Evolutionary conservation across 2,888 invertebrate genomes (phyloP), one percentile per base, ranked within the genome.

Genomic region (Callyntrura guangdongensis): DNA sequence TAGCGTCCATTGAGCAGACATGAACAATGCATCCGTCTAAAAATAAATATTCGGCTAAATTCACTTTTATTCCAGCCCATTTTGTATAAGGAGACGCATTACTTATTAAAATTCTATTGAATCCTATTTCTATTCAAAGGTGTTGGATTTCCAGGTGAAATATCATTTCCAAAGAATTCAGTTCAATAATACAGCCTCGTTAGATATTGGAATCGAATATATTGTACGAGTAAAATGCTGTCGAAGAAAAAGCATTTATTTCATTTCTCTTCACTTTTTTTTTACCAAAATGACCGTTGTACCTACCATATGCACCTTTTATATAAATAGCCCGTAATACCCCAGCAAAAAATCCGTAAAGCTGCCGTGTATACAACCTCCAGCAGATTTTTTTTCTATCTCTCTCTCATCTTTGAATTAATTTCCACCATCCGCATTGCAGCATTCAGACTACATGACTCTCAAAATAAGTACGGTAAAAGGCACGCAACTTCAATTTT

Each of bases 381-480:
- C n/a, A n/a, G n/a, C n/a, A n/a, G n/a, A n/a, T n/a, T n/a, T n/a
- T n/a, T n/a, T n/a, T n/a, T n/a, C n/a, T n/a, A n/a, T n/a, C n/a
- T n/a, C n/a, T n/a, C n/a, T 14, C 20, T 47, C 14, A 47, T 36
- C 20, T 22, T 25, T 3, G 12, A 56, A 59, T 36, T 61, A 81
- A 81, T 81, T 77, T 61, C 45, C 53, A 17, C 84, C 20, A 84
- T 67, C 84, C 69, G 84, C 84, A 84, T 49, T 84, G 84, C 84
- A 84, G 84, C 69, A 84, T 45, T 83, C 56, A 81, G 12, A 6
- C 45, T 45, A 17, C 72, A 72, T 67, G 72, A n/a, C 67, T 6
- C 4, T 4, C n/a, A 17, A 72, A 61, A 69, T 5, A 77, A 25
- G n/a, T n/a, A n/a, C n/a, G n/a, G n/a, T n/a, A 14, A 25, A 14